Conservation (phyloP, 1,140 invertebrate species). For the Trichomalopsis sarcophagae region DNA sequence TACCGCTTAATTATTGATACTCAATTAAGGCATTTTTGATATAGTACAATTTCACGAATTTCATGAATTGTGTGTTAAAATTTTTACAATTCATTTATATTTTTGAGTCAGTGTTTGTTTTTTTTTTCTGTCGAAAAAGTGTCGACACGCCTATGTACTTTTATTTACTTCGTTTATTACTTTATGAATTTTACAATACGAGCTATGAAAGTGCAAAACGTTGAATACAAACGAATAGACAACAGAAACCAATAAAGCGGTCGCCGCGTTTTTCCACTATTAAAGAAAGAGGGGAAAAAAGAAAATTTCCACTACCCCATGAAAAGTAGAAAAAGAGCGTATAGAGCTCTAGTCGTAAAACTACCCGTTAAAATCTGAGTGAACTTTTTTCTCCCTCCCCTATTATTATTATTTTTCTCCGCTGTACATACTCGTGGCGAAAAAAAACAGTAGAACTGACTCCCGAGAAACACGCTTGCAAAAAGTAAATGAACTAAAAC, state of each 20-base stretch:
- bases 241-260: too few relatives aligned
- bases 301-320: not conserved
- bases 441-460: not conserved
- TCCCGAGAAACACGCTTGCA: not conserved
- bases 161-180: too few relatives aligned
- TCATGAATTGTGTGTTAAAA: not conserved
- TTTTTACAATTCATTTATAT: not conserved
- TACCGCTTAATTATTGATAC: not conserved
- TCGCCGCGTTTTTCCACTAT: not conserved
- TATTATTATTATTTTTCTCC: not conserved
- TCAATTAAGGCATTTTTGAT: not conserved
- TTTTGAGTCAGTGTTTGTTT: not conserved
- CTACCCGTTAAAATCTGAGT: constrained; percentile 15
- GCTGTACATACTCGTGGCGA: not conserved
- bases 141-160: not conserved
- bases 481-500: not conserved
- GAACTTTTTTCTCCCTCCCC: not conserved
- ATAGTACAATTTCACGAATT: constrained; percentile 15
- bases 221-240: too few relatives aligned
- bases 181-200: too few relatives aligned
- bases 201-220: too few relatives aligned
- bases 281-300: not conserved
- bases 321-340: not conserved
- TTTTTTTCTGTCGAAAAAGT: not conserved
- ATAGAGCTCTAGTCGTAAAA: not conserved